Evolutionary conservation across 2,888 invertebrate genomes (phyloP).

Genomic region (Alcis repandata): DNA sequence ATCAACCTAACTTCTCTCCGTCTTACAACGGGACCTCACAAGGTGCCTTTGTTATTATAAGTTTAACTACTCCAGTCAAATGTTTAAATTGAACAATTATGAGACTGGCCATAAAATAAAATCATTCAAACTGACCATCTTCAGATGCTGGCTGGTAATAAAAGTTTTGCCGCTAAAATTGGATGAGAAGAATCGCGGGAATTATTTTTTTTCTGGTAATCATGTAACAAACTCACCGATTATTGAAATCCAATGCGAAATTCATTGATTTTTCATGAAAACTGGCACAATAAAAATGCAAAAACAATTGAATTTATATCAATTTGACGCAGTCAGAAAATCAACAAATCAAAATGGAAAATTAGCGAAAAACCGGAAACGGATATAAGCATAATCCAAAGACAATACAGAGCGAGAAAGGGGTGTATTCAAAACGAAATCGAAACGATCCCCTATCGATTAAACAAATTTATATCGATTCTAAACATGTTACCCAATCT

Average conservation of each 20-base stretch:
- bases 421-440: too few relatives aligned
- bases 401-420: conserved; percentile 8
- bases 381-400: conserved; percentile 16
- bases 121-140: conserved; percentile 57
- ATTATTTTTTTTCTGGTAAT: conserved; percentile 40
- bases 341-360: conserved; percentile 63
- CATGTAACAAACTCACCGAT: conserved; percentile 47
- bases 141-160: conserved; percentile 46
- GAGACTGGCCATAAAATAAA: conserved; percentile 65
- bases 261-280: conserved; percentile 59
- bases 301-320: conserved; percentile 72
- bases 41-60: conserved; percentile 11
- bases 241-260: conserved; percentile 48
- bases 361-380: conserved; percentile 38
- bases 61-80: conserved; percentile 3
- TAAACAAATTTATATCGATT: too few relatives aligned
- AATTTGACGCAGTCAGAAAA: conserved; percentile 59
- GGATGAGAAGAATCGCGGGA: conserved; percentile 19
- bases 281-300: conserved; percentile 70
- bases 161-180: conserved; percentile 35
- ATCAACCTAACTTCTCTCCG: neutral
- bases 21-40: neutral
- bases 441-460: too few relatives aligned
- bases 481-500: too few relatives aligned
- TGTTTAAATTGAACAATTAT: neutral